Evolutionary conservation across 2,888 invertebrate species (phyloP).

Genomic region (Lasioglossum malachurum): DNA sequence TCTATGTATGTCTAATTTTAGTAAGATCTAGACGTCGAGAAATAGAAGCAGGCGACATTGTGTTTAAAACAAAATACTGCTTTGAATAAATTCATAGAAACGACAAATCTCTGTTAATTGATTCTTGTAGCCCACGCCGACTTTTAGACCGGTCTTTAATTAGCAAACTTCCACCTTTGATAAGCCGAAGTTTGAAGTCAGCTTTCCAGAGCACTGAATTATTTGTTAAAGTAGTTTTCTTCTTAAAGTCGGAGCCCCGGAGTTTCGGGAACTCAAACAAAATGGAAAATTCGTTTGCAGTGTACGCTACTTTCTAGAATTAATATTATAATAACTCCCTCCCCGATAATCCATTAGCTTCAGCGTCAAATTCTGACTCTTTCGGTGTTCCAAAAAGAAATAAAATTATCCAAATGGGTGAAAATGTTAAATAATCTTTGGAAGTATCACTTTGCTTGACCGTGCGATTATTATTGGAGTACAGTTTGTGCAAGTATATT

Average conservation of each 20-base stretch:
- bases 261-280: not conserved
- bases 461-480: no score
- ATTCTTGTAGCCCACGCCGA: not conserved
- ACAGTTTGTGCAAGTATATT: not conserved
- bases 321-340: not conserved
- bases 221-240: conserved; percentile 14
- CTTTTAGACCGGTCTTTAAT: conserved; percentile 6
- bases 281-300: conserved; percentile 5
- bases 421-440: not conserved
- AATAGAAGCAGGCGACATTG: no score
- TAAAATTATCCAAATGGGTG: not conserved
- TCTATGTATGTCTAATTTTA: not conserved
- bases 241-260: not conserved
- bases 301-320: not conserved
- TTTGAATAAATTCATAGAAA: not conserved
- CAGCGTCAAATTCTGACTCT: not conserved
- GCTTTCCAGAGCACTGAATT: conserved; percentile 4
- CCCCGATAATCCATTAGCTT: not conserved
- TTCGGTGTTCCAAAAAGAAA: not conserved
- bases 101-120: not conserved
- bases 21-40: no score
- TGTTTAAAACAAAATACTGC: not conserved
- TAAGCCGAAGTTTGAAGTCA: not conserved
- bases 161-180: not conserved
- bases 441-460: not conserved